Conservation (phyloP, 2,888 invertebrate genomes). For the Microctonus aethiopoides region DNA sequence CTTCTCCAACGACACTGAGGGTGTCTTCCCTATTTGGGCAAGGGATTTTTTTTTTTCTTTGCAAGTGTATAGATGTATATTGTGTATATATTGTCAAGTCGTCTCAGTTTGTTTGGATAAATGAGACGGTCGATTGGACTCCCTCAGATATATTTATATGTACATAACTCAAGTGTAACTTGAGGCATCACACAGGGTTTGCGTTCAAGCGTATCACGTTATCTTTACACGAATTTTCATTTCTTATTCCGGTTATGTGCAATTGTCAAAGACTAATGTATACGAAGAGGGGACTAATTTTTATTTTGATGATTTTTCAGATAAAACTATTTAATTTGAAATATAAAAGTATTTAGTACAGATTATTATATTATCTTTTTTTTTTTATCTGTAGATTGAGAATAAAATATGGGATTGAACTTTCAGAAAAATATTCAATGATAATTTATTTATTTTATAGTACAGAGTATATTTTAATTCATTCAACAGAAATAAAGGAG, state of each 20-base stretch:
- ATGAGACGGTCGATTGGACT: slow-evolving; percentile 59
- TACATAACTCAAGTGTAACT: slow-evolving; percentile 25
- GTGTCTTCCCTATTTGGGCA: too few relatives aligned
- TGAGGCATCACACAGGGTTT: slow-evolving; percentile 23
- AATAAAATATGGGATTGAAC: too few relatives aligned
- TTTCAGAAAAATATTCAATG: too few relatives aligned
- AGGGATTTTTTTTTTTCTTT: not conserved
- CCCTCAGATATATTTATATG: slow-evolving; percentile 13
- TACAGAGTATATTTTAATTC: too few relatives aligned
- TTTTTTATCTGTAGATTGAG: too few relatives aligned
- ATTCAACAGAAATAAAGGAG: too few relatives aligned
- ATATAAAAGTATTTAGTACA: too few relatives aligned
- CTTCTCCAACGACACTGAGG: slow-evolving; percentile 8
- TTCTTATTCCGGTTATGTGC: not conserved
- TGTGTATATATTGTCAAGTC: not conserved
- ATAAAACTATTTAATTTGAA: too few relatives aligned
- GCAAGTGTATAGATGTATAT: not conserved
- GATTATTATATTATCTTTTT: too few relatives aligned
- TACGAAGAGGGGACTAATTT: too few relatives aligned
- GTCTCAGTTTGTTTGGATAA: slow-evolving; percentile 46
- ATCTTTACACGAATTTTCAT: slow-evolving; percentile 31
- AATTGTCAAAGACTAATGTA: not conserved
- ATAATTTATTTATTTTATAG: too few relatives aligned
- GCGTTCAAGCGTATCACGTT: slow-evolving; percentile 46
- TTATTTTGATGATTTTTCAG: too few relatives aligned